Base-by-base conservation (phyloP, 1,140 invertebrate genomes). In the Heliconius himera region DNA sequence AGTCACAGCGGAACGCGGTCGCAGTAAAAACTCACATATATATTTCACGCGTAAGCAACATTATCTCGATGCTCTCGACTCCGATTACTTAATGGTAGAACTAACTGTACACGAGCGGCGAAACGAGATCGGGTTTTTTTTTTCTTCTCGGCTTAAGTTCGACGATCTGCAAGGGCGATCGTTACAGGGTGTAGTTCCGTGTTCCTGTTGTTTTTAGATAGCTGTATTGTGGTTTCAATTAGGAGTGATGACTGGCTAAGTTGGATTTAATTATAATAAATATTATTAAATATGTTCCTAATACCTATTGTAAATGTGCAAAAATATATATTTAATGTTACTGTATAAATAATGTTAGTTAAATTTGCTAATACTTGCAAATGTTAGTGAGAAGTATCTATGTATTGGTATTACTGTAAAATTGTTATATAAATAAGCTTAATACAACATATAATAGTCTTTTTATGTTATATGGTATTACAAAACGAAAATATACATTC, bases 21-120 rank as follows among this genome's bases (percentile, higher is more conserved):
- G 89, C 88, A 90, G 92, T 91, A 93, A 94, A 94, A 93, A 93
- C 90, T 87, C 87, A 89, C 88, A 89, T 89, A 93, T 93, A 93
- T 93, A 93, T 93, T 93, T 93, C 91, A 93, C 92, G 91, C 90
- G 91, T 93, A 89, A 90, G 91, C 91, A 93, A 92, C 93, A 91
- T 92, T 93, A 92, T 93, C 90, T 91, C 87, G 88, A 81, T 86
- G 85, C 90, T 92, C 93, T 89, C 90, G 87, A 88, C 86, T 94
- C 91, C 84, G 90, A 93, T 93, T 94, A 94, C 92, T 94, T 93
- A 94, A 94, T 93, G 90, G 90, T 89, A 83, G 86, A 86, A 82
- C 88, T 93, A 93, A 93, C 92, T 93, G 92, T 94, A 93, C 89
- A 88, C 83, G 84, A 85, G 84, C 81, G 84, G 85, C 88, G 89